These are phyloP conservation scores for Rhynchophorus ferrugineus DNA, from an alignment of 1,140 invertebrate species.

Conservation along the genomic window DNA sequence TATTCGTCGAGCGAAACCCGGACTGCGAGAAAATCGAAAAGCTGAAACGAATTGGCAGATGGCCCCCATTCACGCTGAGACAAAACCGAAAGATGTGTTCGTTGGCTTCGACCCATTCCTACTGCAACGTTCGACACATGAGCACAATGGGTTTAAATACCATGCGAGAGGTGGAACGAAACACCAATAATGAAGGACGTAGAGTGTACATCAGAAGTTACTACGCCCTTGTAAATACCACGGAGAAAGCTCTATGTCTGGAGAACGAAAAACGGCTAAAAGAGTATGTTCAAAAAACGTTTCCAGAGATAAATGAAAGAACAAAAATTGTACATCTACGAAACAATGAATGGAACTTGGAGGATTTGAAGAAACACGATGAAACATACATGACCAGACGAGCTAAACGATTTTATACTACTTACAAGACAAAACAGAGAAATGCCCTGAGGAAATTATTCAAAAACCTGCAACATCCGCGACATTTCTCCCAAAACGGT, in stretches of 20 bases:
- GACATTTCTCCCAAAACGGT: too few relatives aligned
- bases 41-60: slow-evolving; percentile 18
- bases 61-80: slow-evolving; percentile 14
- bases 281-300: slow-evolving; percentile 3
- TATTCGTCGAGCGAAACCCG: slow-evolving; percentile 7
- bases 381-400: too few relatives aligned
- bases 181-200: slow-evolving; percentile 1
- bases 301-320: slow-evolving; percentile 9
- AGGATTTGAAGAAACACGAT: too few relatives aligned
- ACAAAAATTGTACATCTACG: neutral
- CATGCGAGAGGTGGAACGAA: neutral
- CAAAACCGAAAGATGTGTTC: neutral
- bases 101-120: neutral
- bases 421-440: slow-evolving; percentile 6
- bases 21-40: slow-evolving; percentile 13
- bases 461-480: too few relatives aligned
- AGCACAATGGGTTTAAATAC: slow-evolving; percentile 5
- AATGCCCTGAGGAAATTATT: neutral
- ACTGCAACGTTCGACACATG: neutral
- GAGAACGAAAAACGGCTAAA: slow-evolving; percentile 4
- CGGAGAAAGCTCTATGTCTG: neutral
- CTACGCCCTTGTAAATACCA: slow-evolving; percentile 7
- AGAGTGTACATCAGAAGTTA: slow-evolving; percentile 11
- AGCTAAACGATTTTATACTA: slow-evolving; percentile 6
- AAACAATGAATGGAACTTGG: slow-evolving; percentile 11